phyloP scores from a whole-genome alignment of 1,140 invertebrate genomes.

The Marisa cornuarietis region DNA sequence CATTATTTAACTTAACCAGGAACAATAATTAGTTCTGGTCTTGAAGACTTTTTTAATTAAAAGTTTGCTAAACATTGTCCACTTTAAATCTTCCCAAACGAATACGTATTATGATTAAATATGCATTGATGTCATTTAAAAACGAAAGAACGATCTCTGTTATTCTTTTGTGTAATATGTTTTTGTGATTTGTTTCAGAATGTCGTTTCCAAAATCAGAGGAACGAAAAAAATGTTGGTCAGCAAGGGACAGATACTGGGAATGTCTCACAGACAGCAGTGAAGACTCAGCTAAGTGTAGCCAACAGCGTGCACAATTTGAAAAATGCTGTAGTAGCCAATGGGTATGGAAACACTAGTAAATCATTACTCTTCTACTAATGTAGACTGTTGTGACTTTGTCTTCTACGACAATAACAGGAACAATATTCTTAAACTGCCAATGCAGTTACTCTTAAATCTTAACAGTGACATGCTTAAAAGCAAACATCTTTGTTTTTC shows the following conservation, averaged over 20 bases:
- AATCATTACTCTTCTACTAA: not conserved
- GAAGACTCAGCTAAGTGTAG: constrained; percentile 74
- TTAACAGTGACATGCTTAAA: too few relatives aligned
- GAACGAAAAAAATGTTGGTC: constrained; percentile 85
- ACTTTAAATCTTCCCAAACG: too few relatives aligned
- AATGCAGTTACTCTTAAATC: not conserved
- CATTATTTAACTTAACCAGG: too few relatives aligned
- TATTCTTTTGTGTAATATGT: too few relatives aligned
- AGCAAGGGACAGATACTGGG: constrained; percentile 87
- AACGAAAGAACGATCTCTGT: too few relatives aligned
- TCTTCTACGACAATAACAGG: not conserved
- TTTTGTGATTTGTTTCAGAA: not conserved
- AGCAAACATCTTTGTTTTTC: too few relatives aligned
- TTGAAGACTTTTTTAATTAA: too few relatives aligned
- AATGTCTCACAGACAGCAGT: constrained; percentile 80
- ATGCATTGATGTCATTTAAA: too few relatives aligned
- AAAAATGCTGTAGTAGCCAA: constrained; percentile 82
- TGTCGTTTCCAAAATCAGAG: constrained; percentile 73
- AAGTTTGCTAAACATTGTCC: too few relatives aligned
- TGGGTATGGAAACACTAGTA: constrained; percentile 74
- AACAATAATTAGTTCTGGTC: too few relatives aligned
- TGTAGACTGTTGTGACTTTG: not conserved
- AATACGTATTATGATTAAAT: too few relatives aligned
- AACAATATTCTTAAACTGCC: not conserved
- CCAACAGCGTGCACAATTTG: constrained; percentile 80